Percentiles rank a stretch among this genome's conserved stretches.
Evolutionary conservation across 1,140 invertebrate species (phyloP).

Genomic region (Caenorhabditis tropicalis): DNA sequence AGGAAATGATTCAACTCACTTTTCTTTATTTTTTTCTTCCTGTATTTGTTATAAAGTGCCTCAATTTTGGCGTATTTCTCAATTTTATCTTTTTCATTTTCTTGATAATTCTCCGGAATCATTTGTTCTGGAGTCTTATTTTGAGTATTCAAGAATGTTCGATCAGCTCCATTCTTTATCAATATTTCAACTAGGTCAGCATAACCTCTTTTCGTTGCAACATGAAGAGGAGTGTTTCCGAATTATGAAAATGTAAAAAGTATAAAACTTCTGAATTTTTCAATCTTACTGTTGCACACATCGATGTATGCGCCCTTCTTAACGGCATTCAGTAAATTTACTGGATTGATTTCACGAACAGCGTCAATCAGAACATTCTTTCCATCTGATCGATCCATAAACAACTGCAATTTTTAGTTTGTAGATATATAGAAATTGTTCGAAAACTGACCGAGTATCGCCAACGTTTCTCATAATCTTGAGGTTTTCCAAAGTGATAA

Average conservation of each 20-base stretch:
- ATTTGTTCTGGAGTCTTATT: constrained; percentile 10
- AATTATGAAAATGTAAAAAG: neutral
- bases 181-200: neutral
- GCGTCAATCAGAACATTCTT: neutral
- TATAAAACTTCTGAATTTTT: neutral
- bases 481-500: constrained; percentile 3
- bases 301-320: constrained; percentile 2
- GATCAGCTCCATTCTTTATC: neutral
- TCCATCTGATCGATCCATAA: neutral
- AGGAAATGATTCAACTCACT: neutral
- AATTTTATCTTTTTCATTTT: neutral
- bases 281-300: neutral
- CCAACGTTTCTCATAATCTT: constrained; percentile 16
- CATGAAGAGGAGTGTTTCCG: constrained; percentile 16
- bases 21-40: neutral
- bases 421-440: no score
- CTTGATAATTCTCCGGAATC: constrained; percentile 8
- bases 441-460: neutral
- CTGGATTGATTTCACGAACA: constrained; percentile 6
- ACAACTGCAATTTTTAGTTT: no score
- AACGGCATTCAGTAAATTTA: neutral
- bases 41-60: neutral
- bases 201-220: constrained; percentile 6
- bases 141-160: neutral
- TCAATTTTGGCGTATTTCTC: neutral